Evolutionary conservation across 1,140 invertebrate species (phyloP).

Genomic region (Nomia melanderi): DNA sequence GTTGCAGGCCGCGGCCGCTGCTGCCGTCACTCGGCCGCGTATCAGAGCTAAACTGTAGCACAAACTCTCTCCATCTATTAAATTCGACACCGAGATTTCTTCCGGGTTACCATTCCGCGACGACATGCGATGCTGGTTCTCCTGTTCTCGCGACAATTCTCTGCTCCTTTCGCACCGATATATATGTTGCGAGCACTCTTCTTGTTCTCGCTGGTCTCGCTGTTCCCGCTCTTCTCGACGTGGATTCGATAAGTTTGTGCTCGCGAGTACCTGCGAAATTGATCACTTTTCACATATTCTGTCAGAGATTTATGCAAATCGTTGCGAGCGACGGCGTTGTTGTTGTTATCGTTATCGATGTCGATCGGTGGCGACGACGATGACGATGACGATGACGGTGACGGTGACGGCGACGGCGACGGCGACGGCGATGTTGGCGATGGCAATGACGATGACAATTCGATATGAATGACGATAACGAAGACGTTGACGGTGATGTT

Average conservation of each 20-base stretch:
- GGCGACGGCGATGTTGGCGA: not conserved
- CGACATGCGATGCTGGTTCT: constrained; percentile 47
- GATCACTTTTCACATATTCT: constrained; percentile 1
- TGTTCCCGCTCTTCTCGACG: constrained; percentile 53
- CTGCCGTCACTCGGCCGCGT: constrained; percentile 68
- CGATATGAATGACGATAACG: too few species aligned
- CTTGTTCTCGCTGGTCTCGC: not conserved
- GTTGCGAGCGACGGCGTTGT: not conserved
- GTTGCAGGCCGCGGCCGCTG: constrained; percentile 49
- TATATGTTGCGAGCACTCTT: not conserved
- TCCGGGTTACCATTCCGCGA: constrained; percentile 68
- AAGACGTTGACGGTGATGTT: not conserved
- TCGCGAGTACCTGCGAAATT: constrained; percentile 70
- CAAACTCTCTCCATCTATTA: constrained; percentile 74
- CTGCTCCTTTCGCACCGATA: not conserved
- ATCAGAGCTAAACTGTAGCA: constrained; percentile 77
- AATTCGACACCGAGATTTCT: constrained; percentile 72
- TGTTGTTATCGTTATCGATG: too few species aligned
- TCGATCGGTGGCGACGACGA: not conserved
- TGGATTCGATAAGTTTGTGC: constrained; percentile 61
- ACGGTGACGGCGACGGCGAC: not conserved
- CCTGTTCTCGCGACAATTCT: constrained; percentile 1
- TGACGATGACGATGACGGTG: not conserved
- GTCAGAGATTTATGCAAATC: not conserved
- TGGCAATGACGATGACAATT: not conserved